Evolutionary conservation across 1,140 invertebrate species (phyloP).

Genomic region (Meteorus sp.): DNA sequence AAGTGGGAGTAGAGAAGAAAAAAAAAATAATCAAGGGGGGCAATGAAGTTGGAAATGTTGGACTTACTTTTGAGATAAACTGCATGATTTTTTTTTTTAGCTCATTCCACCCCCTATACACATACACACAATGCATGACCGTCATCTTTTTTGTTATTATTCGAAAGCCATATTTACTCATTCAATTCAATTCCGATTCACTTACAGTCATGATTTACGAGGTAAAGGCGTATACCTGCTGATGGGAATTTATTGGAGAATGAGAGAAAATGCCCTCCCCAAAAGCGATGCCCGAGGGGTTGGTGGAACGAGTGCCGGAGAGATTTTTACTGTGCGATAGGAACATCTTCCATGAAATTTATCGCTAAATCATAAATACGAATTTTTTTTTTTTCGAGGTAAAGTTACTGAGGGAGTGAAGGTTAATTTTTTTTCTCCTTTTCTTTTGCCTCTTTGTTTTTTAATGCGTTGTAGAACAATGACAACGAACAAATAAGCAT

Average conservation of each 20-base stretch:
- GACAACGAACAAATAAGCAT: conserved; percentile 33
- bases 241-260: conserved; percentile 54
- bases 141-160: conserved; percentile 11
- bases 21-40: no score
- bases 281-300: conserved; percentile 32
- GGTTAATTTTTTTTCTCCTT: not conserved
- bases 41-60: no score
- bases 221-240: conserved; percentile 45
- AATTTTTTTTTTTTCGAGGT: conserved; percentile 5
- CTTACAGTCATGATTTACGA: conserved; percentile 55
- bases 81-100: not conserved
- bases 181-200: conserved; percentile 59
- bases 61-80: not conserved
- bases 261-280: conserved; percentile 36
- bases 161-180: conserved; percentile 55
- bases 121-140: not conserved
- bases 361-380: conserved; percentile 23
- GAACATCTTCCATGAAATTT: conserved; percentile 17
- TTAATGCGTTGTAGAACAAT: conserved; percentile 8
- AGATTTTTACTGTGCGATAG: not conserved
- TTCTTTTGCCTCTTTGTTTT: not conserved
- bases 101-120: not conserved
- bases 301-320: conserved; percentile 12
- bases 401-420: not conserved
- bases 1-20: no score